These are phyloP conservation scores for Capreolus pygargus DNA, from an alignment of 2,113 vertebrate genomes.

Conservation along the genomic window DNA sequence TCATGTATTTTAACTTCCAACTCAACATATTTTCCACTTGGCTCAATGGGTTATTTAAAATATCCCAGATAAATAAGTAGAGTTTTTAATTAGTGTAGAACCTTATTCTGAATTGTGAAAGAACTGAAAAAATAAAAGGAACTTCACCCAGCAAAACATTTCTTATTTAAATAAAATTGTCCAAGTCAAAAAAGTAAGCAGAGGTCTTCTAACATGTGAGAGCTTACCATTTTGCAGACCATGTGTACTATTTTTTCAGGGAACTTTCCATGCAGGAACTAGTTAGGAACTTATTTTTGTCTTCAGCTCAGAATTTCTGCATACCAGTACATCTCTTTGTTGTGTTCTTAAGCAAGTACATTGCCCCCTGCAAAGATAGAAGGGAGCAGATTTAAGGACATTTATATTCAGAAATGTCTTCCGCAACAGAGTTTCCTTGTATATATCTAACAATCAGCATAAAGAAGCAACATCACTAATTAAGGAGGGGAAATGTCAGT, in stretches of 20 bases:
- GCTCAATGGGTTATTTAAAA: background rate
- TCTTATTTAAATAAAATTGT: conserved; percentile 20
- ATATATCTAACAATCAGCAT: background rate
- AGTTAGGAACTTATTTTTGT: background rate
- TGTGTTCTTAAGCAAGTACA: background rate
- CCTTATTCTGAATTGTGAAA: background rate
- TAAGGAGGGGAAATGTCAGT: background rate
- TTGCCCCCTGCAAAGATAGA: background rate
- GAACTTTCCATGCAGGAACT: background rate
- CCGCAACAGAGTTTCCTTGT: background rate
- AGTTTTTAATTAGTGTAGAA: background rate
- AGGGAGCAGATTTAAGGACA: background rate
- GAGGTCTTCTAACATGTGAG: background rate
- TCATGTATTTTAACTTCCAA: background rate
- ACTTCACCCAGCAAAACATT: background rate
- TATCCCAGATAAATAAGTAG: background rate
- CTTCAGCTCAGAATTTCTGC: background rate
- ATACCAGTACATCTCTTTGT: background rate
- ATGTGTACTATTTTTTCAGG: background rate
- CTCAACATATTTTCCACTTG: background rate
- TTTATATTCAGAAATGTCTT: background rate
- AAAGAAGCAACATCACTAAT: background rate
- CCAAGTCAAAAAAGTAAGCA: background rate
- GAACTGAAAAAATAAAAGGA: background rate
- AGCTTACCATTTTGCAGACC: background rate